Percentiles rank a stretch among this genome's conserved stretches.
phyloP scores from a whole-genome alignment of 2,888 invertebrate genomes.

The Clepsis dumicolana region DNA sequence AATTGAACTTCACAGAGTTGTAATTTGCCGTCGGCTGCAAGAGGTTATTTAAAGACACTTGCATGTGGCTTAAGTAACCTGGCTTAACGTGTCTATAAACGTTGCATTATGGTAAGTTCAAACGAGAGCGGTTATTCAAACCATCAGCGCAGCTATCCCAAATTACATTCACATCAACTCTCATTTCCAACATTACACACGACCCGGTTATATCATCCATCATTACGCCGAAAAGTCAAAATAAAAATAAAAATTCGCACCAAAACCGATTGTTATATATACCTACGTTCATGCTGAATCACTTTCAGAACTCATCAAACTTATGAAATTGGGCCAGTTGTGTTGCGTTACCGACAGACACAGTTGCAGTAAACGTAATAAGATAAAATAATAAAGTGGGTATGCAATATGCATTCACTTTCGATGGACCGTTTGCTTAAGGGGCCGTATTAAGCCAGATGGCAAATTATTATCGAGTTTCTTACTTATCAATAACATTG shows the following conservation, averaged over 20 bases:
- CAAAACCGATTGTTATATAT: constrained; percentile 22
- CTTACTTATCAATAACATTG: neutral
- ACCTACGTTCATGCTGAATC: constrained; percentile 13
- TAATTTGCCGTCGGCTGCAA: too few species aligned
- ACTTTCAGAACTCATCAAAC: constrained; percentile 39
- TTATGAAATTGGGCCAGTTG: constrained; percentile 38
- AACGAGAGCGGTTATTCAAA: neutral
- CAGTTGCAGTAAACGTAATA: constrained; percentile 21
- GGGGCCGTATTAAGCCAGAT: neutral
- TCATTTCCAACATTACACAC: constrained; percentile 23
- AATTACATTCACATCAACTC: constrained; percentile 30
- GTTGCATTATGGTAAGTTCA: neutral
- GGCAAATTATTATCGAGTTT: neutral
- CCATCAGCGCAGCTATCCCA: constrained; percentile 3
- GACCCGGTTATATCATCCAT: constrained; percentile 31
- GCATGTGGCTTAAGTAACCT: too few species aligned
- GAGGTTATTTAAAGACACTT: too few species aligned
- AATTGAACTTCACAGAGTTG: too few species aligned
- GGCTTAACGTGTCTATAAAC: too few species aligned
- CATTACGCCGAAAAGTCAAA: constrained; percentile 33
- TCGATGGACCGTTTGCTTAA: constrained; percentile 18
- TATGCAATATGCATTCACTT: constrained; percentile 44
- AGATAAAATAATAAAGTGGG: constrained; percentile 41
- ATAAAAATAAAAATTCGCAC: constrained; percentile 36
- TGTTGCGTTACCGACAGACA: constrained; percentile 24